Base-by-base conservation (phyloP, 1,140 invertebrate species). In the Drosophila pseudoananassae region DNA sequence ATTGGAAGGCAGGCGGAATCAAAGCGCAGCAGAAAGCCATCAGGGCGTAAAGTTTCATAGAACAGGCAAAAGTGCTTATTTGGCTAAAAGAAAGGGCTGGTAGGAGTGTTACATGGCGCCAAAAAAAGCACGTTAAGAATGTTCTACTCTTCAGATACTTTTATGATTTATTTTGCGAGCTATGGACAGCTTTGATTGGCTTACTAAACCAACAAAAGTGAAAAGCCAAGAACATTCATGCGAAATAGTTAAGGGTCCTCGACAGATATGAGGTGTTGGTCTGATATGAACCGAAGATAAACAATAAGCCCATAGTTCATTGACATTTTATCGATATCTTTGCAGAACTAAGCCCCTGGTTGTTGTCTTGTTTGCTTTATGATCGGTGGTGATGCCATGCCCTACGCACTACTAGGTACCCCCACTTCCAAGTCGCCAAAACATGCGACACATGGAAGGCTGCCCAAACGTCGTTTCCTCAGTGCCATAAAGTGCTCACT, bases 401-500 rank as follows among this genome's bases (percentile, higher is more conserved):
- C 58, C 68, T 46, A 47, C 17, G 40, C 46, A 31, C 33, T 25
- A 33, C n/a, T 17, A 14, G 27, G 50, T 38, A 10, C 17, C 50
- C 38, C 20, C 63, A 33, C 5, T 29, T 63, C 20, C 49, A 15
- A 25, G 31, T 31, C 54, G 1, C 9, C 23, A 60, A 61, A 66
- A 66, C 59, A 53, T 60, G 60, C 64, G 70, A 79, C 77, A 79
- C 71, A 79, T 74, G 77, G 68, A 61, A 49, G 78, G 76, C 55
- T 78, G 76, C 76, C 76, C 69, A 79, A 79, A 74, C 61, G 69
- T 14, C 57, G 69, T 60, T 79, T 61, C 55, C 55, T 81, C 68
- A 77, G 64, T 70, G 82, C 73, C 81, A 85, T 87, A 87, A 85
- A 85, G 78, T 87, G 74, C 55, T 66, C 74, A 82, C 81, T 84